Evolutionary conservation across 2,797 vertebrate genomes (phyloP).

Genomic region (Danio albolineatus): DNA sequence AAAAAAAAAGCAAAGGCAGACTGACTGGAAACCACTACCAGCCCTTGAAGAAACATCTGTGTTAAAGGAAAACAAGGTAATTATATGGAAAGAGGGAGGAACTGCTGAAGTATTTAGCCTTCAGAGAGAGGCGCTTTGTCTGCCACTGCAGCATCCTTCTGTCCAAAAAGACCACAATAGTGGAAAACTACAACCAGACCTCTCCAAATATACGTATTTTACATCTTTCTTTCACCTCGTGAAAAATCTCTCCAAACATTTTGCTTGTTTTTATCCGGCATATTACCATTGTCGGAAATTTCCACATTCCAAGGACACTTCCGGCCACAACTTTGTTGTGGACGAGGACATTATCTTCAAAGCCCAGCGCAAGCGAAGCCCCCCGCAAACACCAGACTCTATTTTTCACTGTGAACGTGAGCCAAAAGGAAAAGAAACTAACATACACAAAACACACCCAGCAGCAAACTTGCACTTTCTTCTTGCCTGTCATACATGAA

Average conservation of each 20-base stretch:
- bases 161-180: constrained; percentile 41
- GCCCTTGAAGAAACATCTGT: constrained; percentile 68
- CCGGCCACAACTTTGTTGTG: neutral
- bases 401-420: neutral
- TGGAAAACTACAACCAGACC: constrained; percentile 27
- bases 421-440: neutral
- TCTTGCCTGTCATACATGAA: constrained; percentile 10
- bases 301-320: neutral
- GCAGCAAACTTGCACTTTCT: neutral
- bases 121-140: constrained; percentile 50
- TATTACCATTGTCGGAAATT: neutral
- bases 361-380: neutral
- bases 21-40: constrained; percentile 63
- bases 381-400: neutral
- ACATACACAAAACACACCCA: constrained; percentile 10
- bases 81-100: constrained; percentile 61
- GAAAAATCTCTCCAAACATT: neutral
- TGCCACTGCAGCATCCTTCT: constrained; percentile 56
- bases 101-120: constrained; percentile 62
- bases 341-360: neutral
- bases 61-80: constrained; percentile 70
- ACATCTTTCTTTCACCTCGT: neutral
- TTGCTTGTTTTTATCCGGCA: neutral
- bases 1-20: constrained; percentile 50
- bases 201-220: neutral